phyloP scores from a whole-genome alignment of 1,140 invertebrate species.

The Papilio dardanus region DNA sequence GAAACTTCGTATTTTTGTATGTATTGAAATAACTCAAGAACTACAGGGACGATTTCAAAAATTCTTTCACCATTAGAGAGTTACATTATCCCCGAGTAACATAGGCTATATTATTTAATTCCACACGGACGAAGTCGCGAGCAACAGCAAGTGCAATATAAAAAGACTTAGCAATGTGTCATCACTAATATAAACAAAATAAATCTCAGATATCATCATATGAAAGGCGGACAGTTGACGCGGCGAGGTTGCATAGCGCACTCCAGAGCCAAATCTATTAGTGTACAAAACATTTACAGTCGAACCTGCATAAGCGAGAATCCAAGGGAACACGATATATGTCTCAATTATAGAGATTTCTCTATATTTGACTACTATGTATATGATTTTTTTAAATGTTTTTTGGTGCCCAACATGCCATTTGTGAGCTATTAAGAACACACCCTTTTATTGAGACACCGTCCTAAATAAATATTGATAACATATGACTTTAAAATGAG shows the following conservation, averaged over 20 bases:
- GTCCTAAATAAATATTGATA: neutral
- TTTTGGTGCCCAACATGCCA: neutral
- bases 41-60: no score
- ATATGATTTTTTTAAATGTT: neutral
- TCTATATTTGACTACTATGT: neutral
- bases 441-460: neutral
- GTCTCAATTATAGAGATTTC: no score
- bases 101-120: no score
- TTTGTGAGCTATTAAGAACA: neutral
- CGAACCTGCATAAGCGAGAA: no score
- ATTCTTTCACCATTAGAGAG: no score
- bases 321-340: no score
- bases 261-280: neutral
- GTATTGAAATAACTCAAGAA: no score
- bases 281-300: neutral
- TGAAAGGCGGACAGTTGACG: neutral
- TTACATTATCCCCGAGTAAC: no score
- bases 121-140: no score
- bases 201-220: neutral
- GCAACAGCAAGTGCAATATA: no score
- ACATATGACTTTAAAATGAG: neutral
- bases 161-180: neutral
- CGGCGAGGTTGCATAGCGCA: constrained; percentile 16
- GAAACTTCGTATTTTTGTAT: no score
- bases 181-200: neutral